Conservation (phyloP, 2,113 vertebrate genomes). For the Lota lota region DNA sequence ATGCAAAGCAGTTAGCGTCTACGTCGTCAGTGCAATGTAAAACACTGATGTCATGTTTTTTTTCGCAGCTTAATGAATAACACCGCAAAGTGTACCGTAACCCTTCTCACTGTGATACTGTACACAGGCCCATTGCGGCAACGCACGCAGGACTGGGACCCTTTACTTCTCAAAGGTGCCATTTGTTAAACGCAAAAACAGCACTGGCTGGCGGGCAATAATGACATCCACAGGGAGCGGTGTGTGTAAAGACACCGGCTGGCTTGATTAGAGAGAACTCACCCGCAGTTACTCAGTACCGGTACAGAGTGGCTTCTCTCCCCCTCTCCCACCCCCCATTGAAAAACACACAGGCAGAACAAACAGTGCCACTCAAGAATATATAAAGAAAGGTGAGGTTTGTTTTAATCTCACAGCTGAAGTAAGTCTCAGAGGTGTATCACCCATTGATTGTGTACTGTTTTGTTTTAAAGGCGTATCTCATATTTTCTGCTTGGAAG, state of each 20-base stretch:
- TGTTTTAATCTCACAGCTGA: conserved; percentile 22
- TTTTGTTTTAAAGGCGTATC: background rate
- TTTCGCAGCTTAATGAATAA: too few species aligned
- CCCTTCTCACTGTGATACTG: conserved; percentile 10
- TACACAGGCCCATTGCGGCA: conserved; percentile 50
- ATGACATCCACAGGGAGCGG: conserved; percentile 65
- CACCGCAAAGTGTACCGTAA: conserved; percentile 10
- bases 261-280: conserved; percentile 63
- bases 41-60: too few species aligned
- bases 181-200: too few species aligned
- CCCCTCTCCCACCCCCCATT: background rate
- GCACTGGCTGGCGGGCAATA: conserved; percentile 57
- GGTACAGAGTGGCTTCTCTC: conserved; percentile 67
- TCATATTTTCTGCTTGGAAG: too few species aligned
- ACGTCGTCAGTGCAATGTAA: too few species aligned
- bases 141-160: conserved; percentile 47
- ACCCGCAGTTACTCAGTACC: conserved; percentile 47
- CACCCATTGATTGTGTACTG: background rate
- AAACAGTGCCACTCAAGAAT: conserved; percentile 52
- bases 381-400: conserved; percentile 32
- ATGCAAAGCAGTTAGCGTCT: too few species aligned
- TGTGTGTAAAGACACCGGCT: conserved; percentile 45
- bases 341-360: conserved; percentile 63
- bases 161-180: too few species aligned
- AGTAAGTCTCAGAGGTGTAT: background rate